Conservation (phyloP, 2,888 invertebrate genomes). For the Thereva nobilitata region DNA sequence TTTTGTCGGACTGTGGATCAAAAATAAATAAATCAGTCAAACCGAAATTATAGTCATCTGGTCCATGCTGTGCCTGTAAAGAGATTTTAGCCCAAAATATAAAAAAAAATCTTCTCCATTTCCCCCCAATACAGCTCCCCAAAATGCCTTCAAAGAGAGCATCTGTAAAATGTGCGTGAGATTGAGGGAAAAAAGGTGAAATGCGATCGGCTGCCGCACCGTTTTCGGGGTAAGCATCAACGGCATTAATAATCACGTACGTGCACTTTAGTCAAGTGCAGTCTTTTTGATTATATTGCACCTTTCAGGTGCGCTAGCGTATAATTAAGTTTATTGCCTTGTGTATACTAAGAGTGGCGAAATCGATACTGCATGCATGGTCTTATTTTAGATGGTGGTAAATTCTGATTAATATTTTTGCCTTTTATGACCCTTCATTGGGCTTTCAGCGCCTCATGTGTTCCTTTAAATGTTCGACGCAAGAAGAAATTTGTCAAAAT, state of each 20-base stretch:
- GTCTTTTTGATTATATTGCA: slow-evolving; percentile 27
- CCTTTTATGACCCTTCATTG: no score
- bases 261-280: slow-evolving; percentile 24
- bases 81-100: slow-evolving; percentile 21
- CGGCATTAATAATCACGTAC: slow-evolving; percentile 30
- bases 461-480: no score
- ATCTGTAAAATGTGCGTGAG: slow-evolving; percentile 10
- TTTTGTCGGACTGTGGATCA: background rate
- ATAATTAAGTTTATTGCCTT: slow-evolving; percentile 24
- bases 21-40: slow-evolving; percentile 32
- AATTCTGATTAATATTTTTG: no score
- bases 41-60: slow-evolving; percentile 26
- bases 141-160: slow-evolving; percentile 24
- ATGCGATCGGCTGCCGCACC: slow-evolving; percentile 28
- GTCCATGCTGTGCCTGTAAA: slow-evolving; percentile 8
- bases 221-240: background rate
- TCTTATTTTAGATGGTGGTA: no score
- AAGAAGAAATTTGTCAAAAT: no score
- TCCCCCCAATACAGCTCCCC: slow-evolving; percentile 21
- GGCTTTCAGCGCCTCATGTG: slow-evolving; percentile 7
- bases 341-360: slow-evolving; percentile 12
- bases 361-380: slow-evolving; percentile 14
- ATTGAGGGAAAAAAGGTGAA: slow-evolving; percentile 26
- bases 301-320: slow-evolving; percentile 22
- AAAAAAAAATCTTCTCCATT: slow-evolving; percentile 16